Percentiles rank a stretch among this genome's conserved stretches.
phyloP scores from a whole-genome alignment of 2,113 vertebrate species.

The Xyrauchen texanus region DNA sequence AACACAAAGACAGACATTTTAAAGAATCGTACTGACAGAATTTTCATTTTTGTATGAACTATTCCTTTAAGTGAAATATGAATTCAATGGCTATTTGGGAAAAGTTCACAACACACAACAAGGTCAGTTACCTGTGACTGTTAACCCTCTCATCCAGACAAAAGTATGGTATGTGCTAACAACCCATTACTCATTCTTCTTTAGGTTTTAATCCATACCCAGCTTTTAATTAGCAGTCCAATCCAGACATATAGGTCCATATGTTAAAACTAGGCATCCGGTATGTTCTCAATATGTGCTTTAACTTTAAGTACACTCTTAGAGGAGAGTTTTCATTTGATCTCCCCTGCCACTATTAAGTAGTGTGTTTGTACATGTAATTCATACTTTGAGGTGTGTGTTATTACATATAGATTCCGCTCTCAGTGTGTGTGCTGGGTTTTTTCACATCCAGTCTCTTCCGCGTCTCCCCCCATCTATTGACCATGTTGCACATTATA shows the following conservation, averaged over 20 bases:
- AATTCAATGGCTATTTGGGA: too few species aligned
- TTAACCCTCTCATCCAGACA: neutral
- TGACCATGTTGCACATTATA: slow-evolving; percentile 88
- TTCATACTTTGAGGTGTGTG: slow-evolving; percentile 29
- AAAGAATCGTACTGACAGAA: too few species aligned
- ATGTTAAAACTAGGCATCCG: slow-evolving; percentile 16
- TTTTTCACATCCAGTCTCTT: slow-evolving; percentile 47
- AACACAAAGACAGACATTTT: too few species aligned
- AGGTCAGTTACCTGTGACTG: neutral
- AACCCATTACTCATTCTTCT: neutral
- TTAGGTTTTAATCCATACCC: neutral
- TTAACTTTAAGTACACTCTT: slow-evolving; percentile 19
- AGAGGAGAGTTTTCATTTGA: slow-evolving; percentile 23
- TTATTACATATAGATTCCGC: slow-evolving; percentile 44
- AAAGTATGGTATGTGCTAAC: neutral
- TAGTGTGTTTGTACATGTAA: slow-evolving; percentile 39
- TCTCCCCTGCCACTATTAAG: slow-evolving; percentile 32
- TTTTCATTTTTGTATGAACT: too few species aligned
- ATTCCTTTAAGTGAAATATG: too few species aligned
- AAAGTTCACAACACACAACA: too few species aligned
- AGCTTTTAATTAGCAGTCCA: slow-evolving; percentile 14
- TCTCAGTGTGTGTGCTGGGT: neutral
- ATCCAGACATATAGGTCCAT: slow-evolving; percentile 1
- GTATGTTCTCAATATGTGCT: slow-evolving; percentile 24
- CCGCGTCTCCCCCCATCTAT: slow-evolving; percentile 59